Conservation (phyloP, 2,113 vertebrate species). For the Strigops habroptila region DNA sequence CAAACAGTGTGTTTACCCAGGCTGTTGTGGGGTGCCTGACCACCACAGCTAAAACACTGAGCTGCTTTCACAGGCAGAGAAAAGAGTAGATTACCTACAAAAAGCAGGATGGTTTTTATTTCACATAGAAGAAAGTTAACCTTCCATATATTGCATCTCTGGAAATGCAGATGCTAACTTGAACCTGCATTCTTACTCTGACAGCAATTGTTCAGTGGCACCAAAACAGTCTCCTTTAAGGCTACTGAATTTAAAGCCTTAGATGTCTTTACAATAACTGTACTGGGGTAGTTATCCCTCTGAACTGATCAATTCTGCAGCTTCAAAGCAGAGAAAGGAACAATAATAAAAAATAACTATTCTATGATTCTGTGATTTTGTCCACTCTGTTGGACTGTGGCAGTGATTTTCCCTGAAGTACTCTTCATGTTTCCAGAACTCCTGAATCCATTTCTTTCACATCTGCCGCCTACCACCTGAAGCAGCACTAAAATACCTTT, state of each 20-base stretch:
- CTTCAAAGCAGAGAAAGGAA: background rate
- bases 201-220: background rate
- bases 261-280: background rate
- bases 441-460: background rate
- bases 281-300: background rate
- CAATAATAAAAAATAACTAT: background rate
- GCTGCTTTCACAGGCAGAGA: background rate
- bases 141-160: background rate
- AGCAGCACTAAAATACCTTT: background rate
- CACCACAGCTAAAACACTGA: background rate
- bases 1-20: background rate
- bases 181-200: background rate
- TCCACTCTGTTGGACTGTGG: background rate
- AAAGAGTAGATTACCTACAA: background rate
- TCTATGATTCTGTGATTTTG: background rate
- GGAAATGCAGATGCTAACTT: background rate
- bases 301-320: background rate
- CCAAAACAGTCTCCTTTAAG: background rate
- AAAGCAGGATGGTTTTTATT: background rate
- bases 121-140: background rate
- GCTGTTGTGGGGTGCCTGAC: background rate
- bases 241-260: background rate
- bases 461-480: background rate
- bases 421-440: background rate
- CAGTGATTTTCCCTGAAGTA: background rate